phyloP scores from a whole-genome alignment of 92 coral and sea anemone genomes.

The Zoanthus sansibaricus region DNA sequence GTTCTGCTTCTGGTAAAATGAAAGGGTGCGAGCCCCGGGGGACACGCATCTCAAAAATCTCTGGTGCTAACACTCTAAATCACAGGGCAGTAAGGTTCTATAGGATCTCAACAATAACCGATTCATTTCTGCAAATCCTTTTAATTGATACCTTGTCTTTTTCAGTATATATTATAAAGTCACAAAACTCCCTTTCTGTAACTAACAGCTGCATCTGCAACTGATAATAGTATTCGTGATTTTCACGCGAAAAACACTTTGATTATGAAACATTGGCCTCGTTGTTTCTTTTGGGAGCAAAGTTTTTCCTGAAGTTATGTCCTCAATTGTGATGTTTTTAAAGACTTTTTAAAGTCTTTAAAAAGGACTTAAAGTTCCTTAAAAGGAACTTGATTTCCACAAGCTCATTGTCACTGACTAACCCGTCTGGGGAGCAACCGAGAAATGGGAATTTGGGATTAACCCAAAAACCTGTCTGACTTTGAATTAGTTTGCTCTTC shows the following conservation, averaged over 20 bases:
- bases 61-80: slow-evolving; percentile 63
- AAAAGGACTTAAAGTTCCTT: not conserved
- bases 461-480: slow-evolving; percentile 64
- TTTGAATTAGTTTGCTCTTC: slow-evolving; percentile 50
- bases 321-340: slow-evolving; percentile 58
- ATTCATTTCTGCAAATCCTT: slow-evolving; percentile 62
- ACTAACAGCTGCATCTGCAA: slow-evolving; percentile 60
- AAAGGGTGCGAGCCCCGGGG: slow-evolving; percentile 35
- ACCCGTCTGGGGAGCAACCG: slow-evolving; percentile 73
- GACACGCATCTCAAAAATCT: slow-evolving; percentile 68
- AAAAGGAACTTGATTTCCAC: slow-evolving; percentile 62
- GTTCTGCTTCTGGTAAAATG: too few relatives aligned
- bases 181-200: slow-evolving; percentile 62
- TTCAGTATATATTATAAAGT: slow-evolving; percentile 60
- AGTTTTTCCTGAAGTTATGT: slow-evolving; percentile 23
- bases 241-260: slow-evolving; percentile 51
- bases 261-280: slow-evolving; percentile 64
- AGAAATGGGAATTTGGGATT: slow-evolving; percentile 72
- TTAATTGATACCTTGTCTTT: slow-evolving; percentile 62
- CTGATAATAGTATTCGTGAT: slow-evolving; percentile 59
- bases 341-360: slow-evolving; percentile 11
- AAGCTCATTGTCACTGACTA: slow-evolving; percentile 53
- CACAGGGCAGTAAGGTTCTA: slow-evolving; percentile 52
- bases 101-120: slow-evolving; percentile 57
- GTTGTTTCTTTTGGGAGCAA: slow-evolving; percentile 48